Evolutionary conservation across 2,888 invertebrate species (phyloP).

Genomic region (Poecilus cupreus): DNA sequence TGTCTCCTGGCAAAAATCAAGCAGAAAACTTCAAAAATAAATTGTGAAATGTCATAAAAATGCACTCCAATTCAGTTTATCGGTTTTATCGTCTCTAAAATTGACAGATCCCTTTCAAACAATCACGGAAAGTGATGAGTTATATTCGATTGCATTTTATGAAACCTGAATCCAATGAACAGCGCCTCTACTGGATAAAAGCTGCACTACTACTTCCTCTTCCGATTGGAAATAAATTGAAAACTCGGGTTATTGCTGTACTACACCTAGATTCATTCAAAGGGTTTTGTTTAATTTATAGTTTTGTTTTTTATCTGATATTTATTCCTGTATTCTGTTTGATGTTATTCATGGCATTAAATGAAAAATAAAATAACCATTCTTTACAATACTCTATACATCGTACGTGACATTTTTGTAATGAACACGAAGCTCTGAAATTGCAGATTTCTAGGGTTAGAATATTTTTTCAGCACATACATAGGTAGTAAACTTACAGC

Average conservation of each 20-base stretch:
- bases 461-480: too few relatives aligned
- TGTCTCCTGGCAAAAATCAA: too few relatives aligned
- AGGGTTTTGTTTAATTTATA: background rate
- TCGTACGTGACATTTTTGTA: too few relatives aligned
- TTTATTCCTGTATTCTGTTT: too few relatives aligned
- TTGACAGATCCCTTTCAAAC: conserved; percentile 24
- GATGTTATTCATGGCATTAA: too few relatives aligned
- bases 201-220: background rate
- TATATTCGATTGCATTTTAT: conserved; percentile 19
- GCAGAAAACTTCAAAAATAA: background rate
- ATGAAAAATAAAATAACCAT: too few relatives aligned
- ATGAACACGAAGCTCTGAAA: too few relatives aligned
- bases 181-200: background rate
- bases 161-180: background rate
- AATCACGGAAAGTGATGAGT: conserved; percentile 15
- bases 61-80: conserved; percentile 23
- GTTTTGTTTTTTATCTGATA: too few relatives aligned
- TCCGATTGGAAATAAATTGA: background rate
- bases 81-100: conserved; percentile 13
- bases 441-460: too few relatives aligned
- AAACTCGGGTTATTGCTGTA: background rate
- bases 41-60: conserved; percentile 23
- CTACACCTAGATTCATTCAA: background rate
- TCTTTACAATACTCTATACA: too few relatives aligned
- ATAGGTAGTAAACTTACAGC: too few relatives aligned